Conservation (phyloP, 2,888 invertebrate genomes). For the Brachylomia viminalis region DNA sequence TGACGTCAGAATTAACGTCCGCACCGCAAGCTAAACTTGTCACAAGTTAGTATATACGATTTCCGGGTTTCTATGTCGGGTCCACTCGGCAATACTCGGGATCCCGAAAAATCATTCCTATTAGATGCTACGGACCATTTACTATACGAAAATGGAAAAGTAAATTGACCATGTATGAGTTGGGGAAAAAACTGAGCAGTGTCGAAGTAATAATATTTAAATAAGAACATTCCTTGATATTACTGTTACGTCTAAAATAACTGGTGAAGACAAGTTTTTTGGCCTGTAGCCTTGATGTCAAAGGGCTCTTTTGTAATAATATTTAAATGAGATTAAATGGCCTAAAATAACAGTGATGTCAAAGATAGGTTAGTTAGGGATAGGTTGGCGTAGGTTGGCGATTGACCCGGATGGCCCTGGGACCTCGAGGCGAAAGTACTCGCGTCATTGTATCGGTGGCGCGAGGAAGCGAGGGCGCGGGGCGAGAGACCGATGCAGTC, state of each 20-base stretch:
- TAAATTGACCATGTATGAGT: conserved; percentile 16
- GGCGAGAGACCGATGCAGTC: too few relatives aligned
- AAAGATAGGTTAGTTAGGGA: background rate
- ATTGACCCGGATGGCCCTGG: too few relatives aligned
- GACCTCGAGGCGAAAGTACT: too few relatives aligned
- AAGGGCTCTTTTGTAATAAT: conserved; percentile 11
- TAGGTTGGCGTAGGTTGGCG: conserved; percentile 1
- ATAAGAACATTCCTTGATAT: conserved; percentile 46
- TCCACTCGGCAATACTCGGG: conserved; percentile 17
- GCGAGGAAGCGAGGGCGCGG: too few relatives aligned
- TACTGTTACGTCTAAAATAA: conserved; percentile 30
- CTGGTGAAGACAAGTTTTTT: conserved; percentile 10
- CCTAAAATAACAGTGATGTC: conserved; percentile 26
- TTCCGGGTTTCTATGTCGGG: conserved; percentile 41
- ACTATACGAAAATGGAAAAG: conserved; percentile 22
- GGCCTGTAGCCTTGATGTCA: conserved; percentile 18
- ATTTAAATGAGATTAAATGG: conserved; percentile 24
- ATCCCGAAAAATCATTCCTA: conserved; percentile 26
- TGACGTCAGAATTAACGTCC: conserved; percentile 37
- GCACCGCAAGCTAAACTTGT: conserved; percentile 47
- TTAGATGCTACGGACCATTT: conserved; percentile 22
- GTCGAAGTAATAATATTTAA: conserved; percentile 47
- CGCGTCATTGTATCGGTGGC: too few relatives aligned
- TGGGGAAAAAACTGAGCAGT: background rate
- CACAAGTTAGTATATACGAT: conserved; percentile 55